Conservation (phyloP, 2,888 invertebrate species). For the Mesochorus sp. region DNA sequence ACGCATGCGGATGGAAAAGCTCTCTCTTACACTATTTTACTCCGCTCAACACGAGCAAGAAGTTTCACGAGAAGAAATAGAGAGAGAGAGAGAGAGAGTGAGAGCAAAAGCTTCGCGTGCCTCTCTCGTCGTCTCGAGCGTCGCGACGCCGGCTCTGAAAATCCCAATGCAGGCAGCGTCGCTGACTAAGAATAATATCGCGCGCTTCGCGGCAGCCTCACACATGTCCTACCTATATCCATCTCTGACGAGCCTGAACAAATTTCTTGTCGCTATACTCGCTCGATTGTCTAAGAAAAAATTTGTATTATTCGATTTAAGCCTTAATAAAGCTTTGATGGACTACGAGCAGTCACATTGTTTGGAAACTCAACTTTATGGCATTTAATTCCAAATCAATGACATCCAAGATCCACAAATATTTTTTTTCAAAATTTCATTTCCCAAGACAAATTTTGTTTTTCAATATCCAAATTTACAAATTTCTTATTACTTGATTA, state of each 20-base stretch:
- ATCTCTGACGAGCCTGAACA: slow-evolving; percentile 36
- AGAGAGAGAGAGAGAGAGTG: slow-evolving; percentile 41
- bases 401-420: too few species aligned
- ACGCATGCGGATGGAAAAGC: slow-evolving; percentile 76
- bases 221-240: slow-evolving; percentile 33
- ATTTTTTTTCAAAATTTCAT: too few species aligned
- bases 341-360: too few species aligned
- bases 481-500: too few species aligned
- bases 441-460: too few species aligned
- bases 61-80: too few species aligned
- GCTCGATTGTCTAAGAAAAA: background rate
- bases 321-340: too few species aligned
- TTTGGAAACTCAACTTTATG: too few species aligned
- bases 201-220: slow-evolving; percentile 33
- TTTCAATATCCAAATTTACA: too few species aligned
- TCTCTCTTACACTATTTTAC: slow-evolving; percentile 30
- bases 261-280: slow-evolving; percentile 3
- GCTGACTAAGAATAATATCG: slow-evolving; percentile 77
- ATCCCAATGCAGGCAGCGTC: slow-evolving; percentile 64
- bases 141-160: slow-evolving; percentile 66
- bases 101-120: slow-evolving; percentile 54
- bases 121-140: slow-evolving; percentile 49
- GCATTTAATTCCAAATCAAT: too few species aligned
- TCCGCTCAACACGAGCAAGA: slow-evolving; percentile 7
- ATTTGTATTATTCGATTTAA: too few species aligned